phyloP scores from a whole-genome alignment of 2,888 invertebrate species.

The Hanleya hanleyi region DNA sequence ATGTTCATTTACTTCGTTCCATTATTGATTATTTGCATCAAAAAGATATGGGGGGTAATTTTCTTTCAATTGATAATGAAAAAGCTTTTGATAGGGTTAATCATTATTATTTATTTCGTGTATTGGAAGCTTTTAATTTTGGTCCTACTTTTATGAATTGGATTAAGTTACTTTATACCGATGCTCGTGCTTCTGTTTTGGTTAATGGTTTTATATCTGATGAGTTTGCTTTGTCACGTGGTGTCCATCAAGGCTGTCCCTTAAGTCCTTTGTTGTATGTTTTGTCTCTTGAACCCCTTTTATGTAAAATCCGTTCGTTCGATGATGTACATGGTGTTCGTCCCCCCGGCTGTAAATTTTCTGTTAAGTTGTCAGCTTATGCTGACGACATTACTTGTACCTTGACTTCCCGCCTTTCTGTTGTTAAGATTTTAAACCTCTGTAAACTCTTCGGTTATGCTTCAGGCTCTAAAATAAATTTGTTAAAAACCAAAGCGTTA shows the following conservation, averaged over 20 bases:
- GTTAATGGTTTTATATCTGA: slow-evolving; percentile 5
- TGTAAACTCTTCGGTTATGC: slow-evolving; percentile 15
- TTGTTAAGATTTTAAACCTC: slow-evolving; percentile 6
- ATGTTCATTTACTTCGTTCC: slow-evolving; percentile 40
- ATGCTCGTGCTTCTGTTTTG: not conserved
- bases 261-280: slow-evolving; percentile 3
- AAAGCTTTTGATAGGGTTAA: slow-evolving; percentile 48
- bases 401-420: not conserved
- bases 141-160: slow-evolving; percentile 33
- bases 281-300: not conserved
- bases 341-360: slow-evolving; percentile 13
- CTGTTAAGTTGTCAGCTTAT: slow-evolving; percentile 16
- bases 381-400: slow-evolving; percentile 22
- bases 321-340: slow-evolving; percentile 21
- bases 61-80: slow-evolving; percentile 44
- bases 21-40: slow-evolving; percentile 40
- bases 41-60: slow-evolving; percentile 33
- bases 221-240: not conserved
- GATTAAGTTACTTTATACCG: slow-evolving; percentile 40
- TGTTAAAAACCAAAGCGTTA: slow-evolving; percentile 33
- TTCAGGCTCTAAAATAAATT: slow-evolving; percentile 34
- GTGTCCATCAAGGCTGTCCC: not conserved
- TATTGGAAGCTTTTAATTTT: slow-evolving; percentile 40
- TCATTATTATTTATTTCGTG: slow-evolving; percentile 39
- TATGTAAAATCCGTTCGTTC: not conserved